Conservation (phyloP, 2,113 vertebrate species). For the Coracopsis vasa region DNA sequence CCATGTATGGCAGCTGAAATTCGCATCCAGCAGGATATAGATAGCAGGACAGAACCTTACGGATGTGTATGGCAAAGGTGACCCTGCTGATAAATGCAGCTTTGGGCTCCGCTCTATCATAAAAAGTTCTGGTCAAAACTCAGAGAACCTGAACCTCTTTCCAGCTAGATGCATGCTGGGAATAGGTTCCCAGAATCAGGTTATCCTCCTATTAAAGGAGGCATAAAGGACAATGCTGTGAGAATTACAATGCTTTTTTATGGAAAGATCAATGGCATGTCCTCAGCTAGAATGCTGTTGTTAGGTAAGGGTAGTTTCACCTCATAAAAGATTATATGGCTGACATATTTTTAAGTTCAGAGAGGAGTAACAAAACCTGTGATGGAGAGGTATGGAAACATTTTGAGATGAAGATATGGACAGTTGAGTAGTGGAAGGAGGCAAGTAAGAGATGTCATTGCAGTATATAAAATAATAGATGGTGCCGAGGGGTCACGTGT, state of each 20-base stretch:
- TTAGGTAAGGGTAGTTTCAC: slow-evolving; percentile 53
- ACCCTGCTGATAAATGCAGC: not conserved
- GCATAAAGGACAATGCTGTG: not conserved
- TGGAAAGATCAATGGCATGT: slow-evolving; percentile 56
- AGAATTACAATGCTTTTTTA: slow-evolving; percentile 51
- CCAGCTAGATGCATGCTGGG: not conserved
- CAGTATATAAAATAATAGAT: slow-evolving; percentile 47
- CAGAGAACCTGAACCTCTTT: not conserved
- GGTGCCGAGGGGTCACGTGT: not conserved
- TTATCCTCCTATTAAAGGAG: slow-evolving; percentile 14
- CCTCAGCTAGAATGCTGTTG: slow-evolving; percentile 19
- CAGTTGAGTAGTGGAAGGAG: not conserved
- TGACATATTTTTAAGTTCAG: slow-evolving; percentile 41
- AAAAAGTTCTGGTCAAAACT: slow-evolving; percentile 22
- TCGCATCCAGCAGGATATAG: not conserved
- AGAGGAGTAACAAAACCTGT: slow-evolving; percentile 15
- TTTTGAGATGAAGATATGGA: slow-evolving; percentile 31
- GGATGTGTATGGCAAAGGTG: not conserved
- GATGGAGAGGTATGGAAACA: slow-evolving; percentile 30
- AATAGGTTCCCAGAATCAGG: slow-evolving; percentile 45
- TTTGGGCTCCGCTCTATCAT: not conserved
- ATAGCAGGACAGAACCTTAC: not conserved
- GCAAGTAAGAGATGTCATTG: slow-evolving; percentile 16
- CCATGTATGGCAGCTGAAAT: not conserved
- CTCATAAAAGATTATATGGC: slow-evolving; percentile 60